These are phyloP conservation scores for Hydropsyche tenuis DNA, from an alignment of 1,140 invertebrate genomes.

Conservation along the genomic window DNA sequence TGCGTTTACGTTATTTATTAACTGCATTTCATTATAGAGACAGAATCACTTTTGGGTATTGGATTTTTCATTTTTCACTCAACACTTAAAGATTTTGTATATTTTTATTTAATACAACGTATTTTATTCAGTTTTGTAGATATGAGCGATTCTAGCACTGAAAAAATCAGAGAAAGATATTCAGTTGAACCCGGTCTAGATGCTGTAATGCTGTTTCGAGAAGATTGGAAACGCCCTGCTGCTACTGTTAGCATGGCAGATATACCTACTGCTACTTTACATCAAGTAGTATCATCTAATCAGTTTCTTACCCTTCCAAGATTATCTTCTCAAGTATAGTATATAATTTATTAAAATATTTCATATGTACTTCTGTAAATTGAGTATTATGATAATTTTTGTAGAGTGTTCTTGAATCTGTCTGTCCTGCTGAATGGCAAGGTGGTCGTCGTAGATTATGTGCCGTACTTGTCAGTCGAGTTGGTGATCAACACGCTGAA, in stretches of 20 bases:
- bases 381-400: constrained; percentile 29
- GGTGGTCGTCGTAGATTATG: constrained; percentile 84
- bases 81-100: background rate
- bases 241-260: constrained; percentile 89
- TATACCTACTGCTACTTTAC: constrained; percentile 84
- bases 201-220: constrained; percentile 90
- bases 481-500: constrained; percentile 41
- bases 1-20: constrained; percentile 86
- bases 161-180: constrained; percentile 70
- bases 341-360: too few relatives aligned
- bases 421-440: constrained; percentile 88
- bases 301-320: constrained; percentile 88
- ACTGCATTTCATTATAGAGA: constrained; percentile 86
- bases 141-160: constrained; percentile 64
- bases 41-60: constrained; percentile 85
- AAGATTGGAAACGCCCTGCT: constrained; percentile 80
- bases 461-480: constrained; percentile 78
- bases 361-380: background rate
- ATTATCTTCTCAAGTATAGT: constrained; percentile 92
- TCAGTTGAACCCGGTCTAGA: constrained; percentile 81
- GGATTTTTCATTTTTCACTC: background rate
- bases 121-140: constrained; percentile 71
- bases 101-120: background rate
- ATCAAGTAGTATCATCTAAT: constrained; percentile 87
- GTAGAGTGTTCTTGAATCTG: constrained; percentile 76